Percentiles rank a stretch among this genome's conserved stretches.
phyloP scores from a whole-genome alignment of 1,140 invertebrate genomes.

The Hylaeus volcanicus region DNA sequence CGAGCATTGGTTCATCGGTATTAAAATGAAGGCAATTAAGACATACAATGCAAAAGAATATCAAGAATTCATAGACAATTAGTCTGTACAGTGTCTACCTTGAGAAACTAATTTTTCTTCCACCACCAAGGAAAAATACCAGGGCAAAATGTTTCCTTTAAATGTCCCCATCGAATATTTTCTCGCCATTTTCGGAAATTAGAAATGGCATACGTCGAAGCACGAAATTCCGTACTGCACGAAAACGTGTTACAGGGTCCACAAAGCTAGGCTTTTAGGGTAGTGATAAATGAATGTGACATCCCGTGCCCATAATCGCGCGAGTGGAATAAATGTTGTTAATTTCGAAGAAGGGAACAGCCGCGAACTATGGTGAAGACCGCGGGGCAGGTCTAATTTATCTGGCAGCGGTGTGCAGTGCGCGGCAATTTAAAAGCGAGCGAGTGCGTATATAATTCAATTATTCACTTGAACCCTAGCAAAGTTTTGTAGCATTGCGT shows the following conservation, averaged over 20 bases:
- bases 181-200: no score
- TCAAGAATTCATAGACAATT: no score
- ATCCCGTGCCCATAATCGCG: constrained; percentile 7
- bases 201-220: background rate
- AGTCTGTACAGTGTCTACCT: no score
- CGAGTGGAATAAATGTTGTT: constrained; percentile 4
- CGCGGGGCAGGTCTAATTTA: constrained; percentile 22
- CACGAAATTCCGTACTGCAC: no score
- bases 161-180: no score
- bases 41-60: no score
- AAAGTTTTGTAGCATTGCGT: constrained; percentile 29
- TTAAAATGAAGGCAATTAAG: no score
- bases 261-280: background rate
- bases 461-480: constrained; percentile 21
- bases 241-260: background rate
- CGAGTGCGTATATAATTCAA: constrained; percentile 41
- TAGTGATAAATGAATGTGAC: constrained; percentile 13
- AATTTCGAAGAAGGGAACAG: constrained; percentile 10
- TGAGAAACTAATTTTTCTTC: background rate
- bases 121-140: background rate
- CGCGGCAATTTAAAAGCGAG: constrained; percentile 34
- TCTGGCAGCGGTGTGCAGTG: constrained; percentile 23
- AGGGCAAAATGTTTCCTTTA: background rate
- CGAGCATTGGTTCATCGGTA: no score
- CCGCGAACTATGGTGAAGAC: background rate